Conservation (phyloP, 1,140 invertebrate genomes). For the Wasmannia auropunctata region DNA sequence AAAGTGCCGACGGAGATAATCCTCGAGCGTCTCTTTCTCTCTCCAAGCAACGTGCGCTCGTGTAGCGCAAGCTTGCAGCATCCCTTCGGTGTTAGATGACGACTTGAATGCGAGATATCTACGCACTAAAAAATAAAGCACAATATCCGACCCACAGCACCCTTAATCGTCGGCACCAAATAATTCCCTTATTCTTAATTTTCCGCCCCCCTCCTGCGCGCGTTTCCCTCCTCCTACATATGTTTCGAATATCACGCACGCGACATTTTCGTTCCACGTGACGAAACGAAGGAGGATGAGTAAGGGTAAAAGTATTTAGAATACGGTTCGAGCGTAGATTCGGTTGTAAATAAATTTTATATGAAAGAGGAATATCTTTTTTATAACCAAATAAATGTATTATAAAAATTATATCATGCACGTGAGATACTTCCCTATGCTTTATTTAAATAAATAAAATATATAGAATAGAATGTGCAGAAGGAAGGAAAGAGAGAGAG, state of each 20-base stretch:
- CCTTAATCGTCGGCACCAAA: background rate
- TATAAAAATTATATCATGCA: background rate
- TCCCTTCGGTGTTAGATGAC: background rate
- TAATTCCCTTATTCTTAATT: background rate
- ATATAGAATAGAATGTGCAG: too few species aligned
- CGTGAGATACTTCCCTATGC: too few species aligned
- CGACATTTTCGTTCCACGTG: background rate
- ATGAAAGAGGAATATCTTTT: background rate
- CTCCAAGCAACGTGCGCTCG: conserved; percentile 13
- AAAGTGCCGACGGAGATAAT: conserved; percentile 59
- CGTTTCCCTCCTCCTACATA: background rate
- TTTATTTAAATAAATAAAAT: background rate
- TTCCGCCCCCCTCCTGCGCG: background rate
- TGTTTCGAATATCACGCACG: background rate
- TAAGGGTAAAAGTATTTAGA: background rate
- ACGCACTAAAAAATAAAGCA: background rate
- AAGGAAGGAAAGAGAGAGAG: background rate
- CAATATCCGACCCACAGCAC: background rate
- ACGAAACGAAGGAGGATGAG: background rate
- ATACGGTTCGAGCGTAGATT: too few species aligned
- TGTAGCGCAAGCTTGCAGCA: background rate
- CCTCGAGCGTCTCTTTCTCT: conserved; percentile 4
- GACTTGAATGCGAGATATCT: background rate
- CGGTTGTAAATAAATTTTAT: background rate
- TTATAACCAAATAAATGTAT: background rate